These are phyloP conservation scores for Spondyliosoma cantharus DNA, from an alignment of 2,797 vertebrate species.

Conservation along the genomic window DNA sequence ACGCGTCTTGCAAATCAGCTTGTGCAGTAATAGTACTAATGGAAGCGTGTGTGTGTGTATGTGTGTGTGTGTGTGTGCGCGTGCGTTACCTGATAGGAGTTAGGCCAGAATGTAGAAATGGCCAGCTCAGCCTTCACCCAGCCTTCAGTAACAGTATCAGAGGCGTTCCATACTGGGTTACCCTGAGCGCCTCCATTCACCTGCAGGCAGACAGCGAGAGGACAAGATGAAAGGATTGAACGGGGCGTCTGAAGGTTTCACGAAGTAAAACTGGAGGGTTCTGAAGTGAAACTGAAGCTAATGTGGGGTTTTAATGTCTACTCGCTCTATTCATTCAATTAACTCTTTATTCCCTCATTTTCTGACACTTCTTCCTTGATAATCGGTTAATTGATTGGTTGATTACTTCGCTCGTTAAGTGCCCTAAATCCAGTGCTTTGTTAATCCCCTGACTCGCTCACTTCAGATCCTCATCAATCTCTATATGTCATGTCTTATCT, in stretches of 20 bases:
- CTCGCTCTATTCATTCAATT: neutral
- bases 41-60: too few species aligned
- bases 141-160: constrained; percentile 91
- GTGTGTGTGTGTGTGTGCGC: neutral
- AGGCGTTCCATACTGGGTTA: constrained; percentile 96
- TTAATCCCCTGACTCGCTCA: neutral
- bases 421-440: neutral
- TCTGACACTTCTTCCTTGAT: neutral
- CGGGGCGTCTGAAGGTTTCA: neutral
- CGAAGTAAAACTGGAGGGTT: neutral
- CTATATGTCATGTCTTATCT: neutral
- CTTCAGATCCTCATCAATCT: neutral
- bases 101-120: constrained; percentile 98
- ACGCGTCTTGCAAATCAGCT: too few species aligned
- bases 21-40: neutral
- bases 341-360: neutral
- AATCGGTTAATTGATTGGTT: neutral
- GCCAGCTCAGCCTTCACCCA: constrained; percentile 97
- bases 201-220: constrained; percentile 43
- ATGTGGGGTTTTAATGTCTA: neutral
- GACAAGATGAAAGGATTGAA: neutral
- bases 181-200: constrained; percentile 96
- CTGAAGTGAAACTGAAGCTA: neutral
- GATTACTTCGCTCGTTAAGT: neutral
- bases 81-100: constrained; percentile 92